phyloP scores from a whole-genome alignment of 2,888 invertebrate genomes.

The Clepsis dumicolana region DNA sequence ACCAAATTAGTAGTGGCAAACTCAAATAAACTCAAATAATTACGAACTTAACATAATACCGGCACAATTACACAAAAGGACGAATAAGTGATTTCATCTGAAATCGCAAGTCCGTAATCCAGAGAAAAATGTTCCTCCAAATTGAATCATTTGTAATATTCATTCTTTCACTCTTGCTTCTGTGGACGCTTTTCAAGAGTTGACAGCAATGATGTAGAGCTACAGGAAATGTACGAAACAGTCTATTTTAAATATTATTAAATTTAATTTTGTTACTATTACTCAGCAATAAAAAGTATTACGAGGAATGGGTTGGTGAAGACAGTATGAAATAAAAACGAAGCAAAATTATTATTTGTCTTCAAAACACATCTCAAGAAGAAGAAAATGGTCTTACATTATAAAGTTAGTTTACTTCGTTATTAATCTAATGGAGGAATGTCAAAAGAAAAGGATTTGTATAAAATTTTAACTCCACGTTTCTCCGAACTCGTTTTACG shows the following conservation, averaged over 20 bases:
- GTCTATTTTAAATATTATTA: background rate
- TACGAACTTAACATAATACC: slow-evolving; percentile 60
- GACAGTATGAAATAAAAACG: no score
- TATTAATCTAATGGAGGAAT: no score
- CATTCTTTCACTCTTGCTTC: slow-evolving; percentile 72
- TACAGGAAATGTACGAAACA: slow-evolving; percentile 47
- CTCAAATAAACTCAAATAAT: slow-evolving; percentile 24
- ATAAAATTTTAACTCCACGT: slow-evolving; percentile 32
- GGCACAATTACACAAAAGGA: slow-evolving; percentile 65
- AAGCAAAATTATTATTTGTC: no score
- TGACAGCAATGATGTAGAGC: slow-evolving; percentile 46
- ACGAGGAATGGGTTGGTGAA: no score
- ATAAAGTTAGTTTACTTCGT: no score
- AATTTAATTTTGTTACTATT: no score
- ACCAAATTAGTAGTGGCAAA: no score
- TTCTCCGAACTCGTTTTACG: slow-evolving; percentile 62
- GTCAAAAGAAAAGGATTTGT: background rate
- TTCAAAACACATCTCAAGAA: no score
- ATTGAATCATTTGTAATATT: slow-evolving; percentile 83
- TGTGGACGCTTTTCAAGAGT: slow-evolving; percentile 64
- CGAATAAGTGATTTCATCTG: slow-evolving; percentile 70
- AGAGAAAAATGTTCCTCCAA: slow-evolving; percentile 76
- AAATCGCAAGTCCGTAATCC: slow-evolving; percentile 66
- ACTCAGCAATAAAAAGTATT: no score
- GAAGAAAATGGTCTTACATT: no score